These are phyloP conservation scores for Grus americana DNA, from an alignment of 2,113 vertebrate genomes.

Conservation along the genomic window DNA sequence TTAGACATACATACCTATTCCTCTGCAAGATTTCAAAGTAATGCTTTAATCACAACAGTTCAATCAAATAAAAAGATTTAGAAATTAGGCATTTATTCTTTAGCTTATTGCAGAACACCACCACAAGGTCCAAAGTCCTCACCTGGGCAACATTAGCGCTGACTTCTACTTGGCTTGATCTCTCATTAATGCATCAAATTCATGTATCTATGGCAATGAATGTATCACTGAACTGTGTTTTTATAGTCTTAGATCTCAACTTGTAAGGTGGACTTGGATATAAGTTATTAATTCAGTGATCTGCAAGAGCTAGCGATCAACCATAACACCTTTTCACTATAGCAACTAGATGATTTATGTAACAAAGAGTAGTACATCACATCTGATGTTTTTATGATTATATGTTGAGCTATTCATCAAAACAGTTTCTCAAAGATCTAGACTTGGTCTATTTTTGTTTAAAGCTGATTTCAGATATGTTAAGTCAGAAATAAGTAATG, in stretches of 20 bases:
- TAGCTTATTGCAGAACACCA: background rate
- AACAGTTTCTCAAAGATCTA: constrained; percentile 24
- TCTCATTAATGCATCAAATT: background rate
- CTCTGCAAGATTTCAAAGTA: background rate
- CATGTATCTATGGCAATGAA: background rate
- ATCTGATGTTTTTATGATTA: constrained; percentile 39
- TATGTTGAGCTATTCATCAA: constrained; percentile 48
- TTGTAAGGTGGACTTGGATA: background rate
- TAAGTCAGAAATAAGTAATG: constrained; percentile 40
- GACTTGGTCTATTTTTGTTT: constrained; percentile 21
- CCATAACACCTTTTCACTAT: constrained; percentile 10
- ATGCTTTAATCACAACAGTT: background rate
- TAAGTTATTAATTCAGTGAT: constrained; percentile 25
- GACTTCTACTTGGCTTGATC: background rate
- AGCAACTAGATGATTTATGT: constrained; percentile 39
- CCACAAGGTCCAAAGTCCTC: background rate
- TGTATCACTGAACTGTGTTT: background rate
- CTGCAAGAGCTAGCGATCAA: constrained; percentile 33
- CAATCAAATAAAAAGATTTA: background rate
- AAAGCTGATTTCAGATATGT: constrained; percentile 8
- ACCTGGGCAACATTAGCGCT: background rate
- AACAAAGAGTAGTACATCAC: constrained; percentile 43
- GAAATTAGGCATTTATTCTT: background rate
- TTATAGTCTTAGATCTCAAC: background rate
- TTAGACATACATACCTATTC: background rate